Base-by-base conservation (phyloP, 2,797 vertebrate species). In the Mormyrus proboscirostris region DNA sequence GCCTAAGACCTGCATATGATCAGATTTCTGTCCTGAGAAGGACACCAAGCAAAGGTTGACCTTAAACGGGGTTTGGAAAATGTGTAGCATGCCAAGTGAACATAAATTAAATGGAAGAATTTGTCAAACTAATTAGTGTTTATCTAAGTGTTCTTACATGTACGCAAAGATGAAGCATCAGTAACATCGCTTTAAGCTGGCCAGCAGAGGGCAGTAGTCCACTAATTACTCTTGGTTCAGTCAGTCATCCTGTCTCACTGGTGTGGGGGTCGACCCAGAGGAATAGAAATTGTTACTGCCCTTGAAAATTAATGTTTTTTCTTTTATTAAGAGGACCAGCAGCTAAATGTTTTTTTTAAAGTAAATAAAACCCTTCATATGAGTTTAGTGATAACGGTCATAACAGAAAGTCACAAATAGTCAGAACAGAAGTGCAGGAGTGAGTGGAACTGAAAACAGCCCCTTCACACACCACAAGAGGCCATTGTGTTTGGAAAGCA, bases 121-220 rank as follows among this genome's bases (percentile, higher is more conserved):
- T 87, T 87, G 53, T 87, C 85, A 33, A 33, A 51, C 51, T 59
- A 87, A 87, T 41, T 41, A 33, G 33, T 57, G 53, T 59, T 86
- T 86, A 29, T 86, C 1, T 57, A 57, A 25, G 19, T 25, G n/a
- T 51, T 84, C 10, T 84, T 22, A 4, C 47, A 41, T 49, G 3
- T 38, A 49, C n/a, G 44, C 7, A n/a, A 2, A 84, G 44, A 29
- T 10, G 38, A 44, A 19, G 41, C 14, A 47, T 65, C 25, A 47
- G 51, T 55, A 33, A 55, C 2, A 41, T n/a, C 1, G 12, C 53
- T 44, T 16, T 89, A 19, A 76, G 41, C 16, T 22, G 69, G 25
- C 84, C 84, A 76, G 19, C 29, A 89, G 89, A 53, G 84, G 84
- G 89, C 84, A 87, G 59, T 76, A 59, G 65, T 76, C 22, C 59